Base-by-base conservation (phyloP, 1,140 invertebrate species). In the Leptinotarsa lineolata region DNA sequence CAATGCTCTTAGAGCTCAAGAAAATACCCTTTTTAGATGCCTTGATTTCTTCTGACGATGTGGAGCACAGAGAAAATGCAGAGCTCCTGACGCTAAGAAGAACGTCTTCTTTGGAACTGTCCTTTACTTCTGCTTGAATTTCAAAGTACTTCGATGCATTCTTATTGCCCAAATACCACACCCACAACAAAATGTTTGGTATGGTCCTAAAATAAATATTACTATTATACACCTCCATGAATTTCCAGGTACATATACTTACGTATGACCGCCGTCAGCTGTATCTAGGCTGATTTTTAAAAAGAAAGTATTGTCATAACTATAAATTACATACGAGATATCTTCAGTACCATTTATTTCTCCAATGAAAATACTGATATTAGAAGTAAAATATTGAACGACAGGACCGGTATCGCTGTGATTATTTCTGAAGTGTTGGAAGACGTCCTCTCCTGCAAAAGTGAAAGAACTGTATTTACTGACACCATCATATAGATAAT, bases 401-500 rank as follows among this genome's bases (percentile, higher is more conserved):
- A 84, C 70, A 4, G 82, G 81, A 18, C 83, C 83, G 44, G 75
- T 73, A 30, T 83, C 82, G 22, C 75, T 65, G 48, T 84, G 83
- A 22, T 21, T 63, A 15, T 68, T 72, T 74, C 81, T 75, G 67
- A 83, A 81, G 66, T 84, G 83, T 63, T 81, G 65, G 22, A 80
- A 71, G 59, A 80, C 70, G 16, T 78, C 59, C 16, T 76, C 73
- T 39, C 76, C 80, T 81, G 58, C 65, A 76, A 77, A 60, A 68
- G 5, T 13, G 13, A 54, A 54, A 12, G 8, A 30, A 30, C 30
- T 4, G 11, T 30, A 30, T 30, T 11, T 1, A 30, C 30, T 30
- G 8, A 30, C 8, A 30, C 8, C 30, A 8, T 30, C 30, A 30
- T 30, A 30, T 8, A 8, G 6, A 30, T 30, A 30, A 30, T 30